These are phyloP conservation scores for Eurypyga helias DNA, from an alignment of 2,113 vertebrate genomes.

Conservation along the genomic window DNA sequence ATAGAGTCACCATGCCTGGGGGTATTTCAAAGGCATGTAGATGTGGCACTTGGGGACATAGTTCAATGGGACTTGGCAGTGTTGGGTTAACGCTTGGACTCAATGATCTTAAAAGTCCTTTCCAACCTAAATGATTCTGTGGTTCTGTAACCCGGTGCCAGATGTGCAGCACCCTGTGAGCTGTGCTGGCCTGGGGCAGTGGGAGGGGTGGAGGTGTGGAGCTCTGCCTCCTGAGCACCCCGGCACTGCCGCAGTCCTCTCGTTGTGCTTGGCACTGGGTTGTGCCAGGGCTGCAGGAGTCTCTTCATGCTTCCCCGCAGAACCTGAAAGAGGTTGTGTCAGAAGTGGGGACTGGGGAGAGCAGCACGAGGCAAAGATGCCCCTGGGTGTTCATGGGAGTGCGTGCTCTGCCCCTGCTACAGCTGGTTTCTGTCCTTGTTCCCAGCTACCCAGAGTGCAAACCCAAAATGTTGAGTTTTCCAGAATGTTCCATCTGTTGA, in stretches of 20 bases:
- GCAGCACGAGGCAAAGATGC: neutral
- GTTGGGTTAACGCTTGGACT: too few relatives aligned
- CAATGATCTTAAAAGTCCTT: too few relatives aligned
- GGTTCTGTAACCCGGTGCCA: neutral
- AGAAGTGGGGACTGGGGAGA: neutral
- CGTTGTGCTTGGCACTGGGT: neutral
- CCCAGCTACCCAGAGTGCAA: neutral
- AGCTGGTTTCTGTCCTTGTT: neutral
- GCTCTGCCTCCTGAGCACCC: neutral
- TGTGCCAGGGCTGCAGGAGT: neutral
- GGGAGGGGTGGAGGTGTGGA: neutral
- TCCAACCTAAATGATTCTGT: too few relatives aligned
- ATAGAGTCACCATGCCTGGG: too few relatives aligned
- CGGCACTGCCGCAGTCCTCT: accelerated
- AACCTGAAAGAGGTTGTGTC: neutral
- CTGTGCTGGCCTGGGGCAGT: neutral
- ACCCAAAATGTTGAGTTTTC: too few relatives aligned
- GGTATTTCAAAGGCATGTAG: too few relatives aligned
- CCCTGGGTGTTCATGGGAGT: neutral
- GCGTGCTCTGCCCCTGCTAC: neutral
- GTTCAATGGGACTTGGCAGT: too few relatives aligned
- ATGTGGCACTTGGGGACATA: too few relatives aligned
- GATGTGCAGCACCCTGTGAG: too few relatives aligned
- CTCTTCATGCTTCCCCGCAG: neutral
- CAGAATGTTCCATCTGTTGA: too few relatives aligned